A percentile compares a stretch with the other conserved stretches of the same genome.
Evolutionary conservation across 2,113 vertebrate species (phyloP).

Genomic region (Scomber colias): DNA sequence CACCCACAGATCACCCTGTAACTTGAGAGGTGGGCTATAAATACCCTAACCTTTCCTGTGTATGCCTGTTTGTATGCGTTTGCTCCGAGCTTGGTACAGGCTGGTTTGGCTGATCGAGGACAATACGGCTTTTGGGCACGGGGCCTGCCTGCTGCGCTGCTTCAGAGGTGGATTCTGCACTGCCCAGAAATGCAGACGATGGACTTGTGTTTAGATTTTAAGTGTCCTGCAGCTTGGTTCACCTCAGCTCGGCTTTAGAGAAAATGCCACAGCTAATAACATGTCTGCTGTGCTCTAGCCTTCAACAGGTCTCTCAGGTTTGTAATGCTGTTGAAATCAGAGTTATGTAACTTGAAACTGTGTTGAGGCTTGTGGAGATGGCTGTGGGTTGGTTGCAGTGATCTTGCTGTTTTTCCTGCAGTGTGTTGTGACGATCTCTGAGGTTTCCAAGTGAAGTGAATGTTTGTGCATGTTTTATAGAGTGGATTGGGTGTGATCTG

Average conservation of each 20-base stretch:
- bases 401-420: not conserved
- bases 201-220: constrained; percentile 38
- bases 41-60: constrained; percentile 86
- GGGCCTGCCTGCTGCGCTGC: constrained; percentile 2
- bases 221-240: constrained; percentile 28
- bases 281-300: constrained; percentile 57
- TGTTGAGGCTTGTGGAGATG: constrained; percentile 18
- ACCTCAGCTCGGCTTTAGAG: constrained; percentile 43
- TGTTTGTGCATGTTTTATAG: constrained; percentile 24
- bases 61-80: constrained; percentile 69
- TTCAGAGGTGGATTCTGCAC: constrained; percentile 30
- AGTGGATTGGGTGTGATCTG: constrained; percentile 26
- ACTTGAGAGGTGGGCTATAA: constrained; percentile 85
- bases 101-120: constrained; percentile 54
- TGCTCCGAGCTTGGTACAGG: constrained; percentile 54
- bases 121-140: constrained; percentile 57
- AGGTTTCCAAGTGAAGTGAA: constrained; percentile 18
- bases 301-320: constrained; percentile 68
- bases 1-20: constrained; percentile 80
- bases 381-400: constrained; percentile 4
- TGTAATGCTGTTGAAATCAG: constrained; percentile 38
- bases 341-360: constrained; percentile 38
- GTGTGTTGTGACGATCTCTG: constrained; percentile 16
- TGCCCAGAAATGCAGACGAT: constrained; percentile 68
- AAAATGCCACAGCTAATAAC: constrained; percentile 69